Percentiles rank a stretch among this genome's conserved stretches.
Evolutionary conservation across 2,888 invertebrate species (phyloP).

Genomic region (Epirrita christyi): DNA sequence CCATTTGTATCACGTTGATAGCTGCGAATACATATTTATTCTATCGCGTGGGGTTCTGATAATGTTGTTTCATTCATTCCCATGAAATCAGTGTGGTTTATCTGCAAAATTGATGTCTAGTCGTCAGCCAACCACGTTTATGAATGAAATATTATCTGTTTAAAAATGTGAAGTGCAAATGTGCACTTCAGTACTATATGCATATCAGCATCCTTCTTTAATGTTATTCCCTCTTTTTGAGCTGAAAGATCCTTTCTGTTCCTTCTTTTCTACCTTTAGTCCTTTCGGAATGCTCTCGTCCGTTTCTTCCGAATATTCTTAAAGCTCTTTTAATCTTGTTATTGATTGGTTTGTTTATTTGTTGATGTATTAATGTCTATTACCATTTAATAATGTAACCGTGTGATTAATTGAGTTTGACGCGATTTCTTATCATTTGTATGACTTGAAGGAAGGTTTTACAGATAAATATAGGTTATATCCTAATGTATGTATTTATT

Average conservation of each 20-base stretch:
- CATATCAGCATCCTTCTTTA: too few relatives aligned
- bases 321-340: too few relatives aligned
- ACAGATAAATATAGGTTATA: too few relatives aligned
- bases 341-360: neutral
- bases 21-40: slow-evolving; percentile 12
- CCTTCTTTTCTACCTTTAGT: too few relatives aligned
- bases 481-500: too few relatives aligned
- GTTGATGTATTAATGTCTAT: neutral
- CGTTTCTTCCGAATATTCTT: too few relatives aligned
- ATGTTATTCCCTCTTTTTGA: neutral
- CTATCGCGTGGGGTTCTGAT: slow-evolving; percentile 39
- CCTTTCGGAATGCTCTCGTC: too few relatives aligned
- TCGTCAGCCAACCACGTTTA: slow-evolving; percentile 3
- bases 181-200: too few relatives aligned
- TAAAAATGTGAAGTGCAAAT: neutral
- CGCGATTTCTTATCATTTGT: too few relatives aligned
- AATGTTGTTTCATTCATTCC: slow-evolving; percentile 25
- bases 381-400: too few relatives aligned
- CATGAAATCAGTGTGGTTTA: slow-evolving; percentile 10
- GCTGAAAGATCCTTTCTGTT: neutral
- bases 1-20: slow-evolving; percentile 33
- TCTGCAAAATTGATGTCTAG: slow-evolving; percentile 21
- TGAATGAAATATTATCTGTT: slow-evolving; percentile 14
- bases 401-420: too few relatives aligned
- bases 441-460: too few relatives aligned